Evolutionary conservation across 1,140 invertebrate genomes (phyloP), one percentile per base, ranked within the genome.

Genomic region (Eufriesea mexicana): DNA sequence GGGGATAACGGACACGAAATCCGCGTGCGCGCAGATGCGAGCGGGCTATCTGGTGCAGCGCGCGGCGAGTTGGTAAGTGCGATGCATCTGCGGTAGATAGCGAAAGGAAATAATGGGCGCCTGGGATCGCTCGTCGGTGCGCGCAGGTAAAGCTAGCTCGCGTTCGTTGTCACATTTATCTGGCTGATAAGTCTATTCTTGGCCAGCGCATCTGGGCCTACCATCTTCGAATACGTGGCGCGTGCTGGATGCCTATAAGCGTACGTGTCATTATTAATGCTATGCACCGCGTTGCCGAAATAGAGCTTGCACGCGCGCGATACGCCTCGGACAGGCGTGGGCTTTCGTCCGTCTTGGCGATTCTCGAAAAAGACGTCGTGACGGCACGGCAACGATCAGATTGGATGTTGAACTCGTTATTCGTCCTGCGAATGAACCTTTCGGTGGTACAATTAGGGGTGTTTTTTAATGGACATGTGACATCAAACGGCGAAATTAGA

Each of bases 111-210:
- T 85, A 85, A 85, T 85, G 79, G 79, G 72, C 84, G 84, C 79
- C 54, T 83, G 73, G 73, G 73, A 85, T 83, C 79, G 79, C 55
- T 68, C n/a, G 61, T 25, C 18, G 83, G 35, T 25, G 47, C 66
- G 35, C 8, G 28, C 71, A 77, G 84, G 72, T 83, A 83, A 72
- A 83, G 67, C 79, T 83, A 72, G 71, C 59, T 77, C 79, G 42
- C 84, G 62, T 83, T 85, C 73, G 79, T 85, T 85, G 79, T 85
- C 79, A 85, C 79, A 85, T 85, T 85, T 85, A 72, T 85, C 84
- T 85, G 78, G 66, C 79, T 83, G 84, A 85, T 85, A 83, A 85
- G 84, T 85, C 73, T 85, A 85, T 85, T 83, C 73, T 71, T 70
- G 79, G 79, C 54, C 55, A 10, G 54, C 45, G 71, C 84, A 85